Percentiles rank a stretch among this genome's conserved stretches.
These are phyloP conservation scores for Halcyon malimbica DNA, from an alignment of 2,113 vertebrate species.

Conservation along the genomic window DNA sequence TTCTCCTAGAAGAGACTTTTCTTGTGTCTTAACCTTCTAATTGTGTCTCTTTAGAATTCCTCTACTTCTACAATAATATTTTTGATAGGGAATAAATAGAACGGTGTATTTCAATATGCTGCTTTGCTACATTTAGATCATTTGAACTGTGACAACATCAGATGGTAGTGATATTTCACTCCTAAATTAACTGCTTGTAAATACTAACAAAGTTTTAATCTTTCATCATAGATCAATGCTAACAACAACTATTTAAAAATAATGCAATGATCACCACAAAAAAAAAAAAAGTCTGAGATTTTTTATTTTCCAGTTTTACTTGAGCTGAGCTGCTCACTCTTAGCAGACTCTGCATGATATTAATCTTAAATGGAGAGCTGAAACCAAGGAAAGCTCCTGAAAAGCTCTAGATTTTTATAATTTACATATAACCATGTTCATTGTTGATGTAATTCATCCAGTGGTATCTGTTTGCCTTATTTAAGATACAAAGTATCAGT, in stretches of 20 bases:
- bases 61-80: not conserved
- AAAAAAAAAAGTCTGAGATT: not conserved
- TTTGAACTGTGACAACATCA: not conserved
- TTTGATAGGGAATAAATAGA: not conserved
- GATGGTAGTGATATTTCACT: not conserved
- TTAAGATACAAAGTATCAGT: not conserved
- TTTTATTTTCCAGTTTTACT: not conserved
- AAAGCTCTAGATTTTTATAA: not conserved
- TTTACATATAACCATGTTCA: not conserved
- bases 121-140: not conserved
- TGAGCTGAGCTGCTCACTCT: not conserved
- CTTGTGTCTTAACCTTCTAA: not conserved
- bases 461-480: not conserved
- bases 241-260: not conserved
- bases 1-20: not conserved
- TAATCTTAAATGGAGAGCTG: not conserved
- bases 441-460: not conserved
- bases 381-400: not conserved
- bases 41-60: not conserved
- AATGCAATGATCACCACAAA: not conserved
- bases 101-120: not conserved
- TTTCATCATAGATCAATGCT: not conserved
- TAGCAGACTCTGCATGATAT: not conserved
- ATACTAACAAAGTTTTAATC: not conserved
- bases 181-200: not conserved